A percentile compares a stretch with the other conserved stretches of the same genome.
These are phyloP conservation scores for Ophthalmolycus amberensis DNA, from an alignment of 2,113 vertebrate genomes.

Conservation along the genomic window DNA sequence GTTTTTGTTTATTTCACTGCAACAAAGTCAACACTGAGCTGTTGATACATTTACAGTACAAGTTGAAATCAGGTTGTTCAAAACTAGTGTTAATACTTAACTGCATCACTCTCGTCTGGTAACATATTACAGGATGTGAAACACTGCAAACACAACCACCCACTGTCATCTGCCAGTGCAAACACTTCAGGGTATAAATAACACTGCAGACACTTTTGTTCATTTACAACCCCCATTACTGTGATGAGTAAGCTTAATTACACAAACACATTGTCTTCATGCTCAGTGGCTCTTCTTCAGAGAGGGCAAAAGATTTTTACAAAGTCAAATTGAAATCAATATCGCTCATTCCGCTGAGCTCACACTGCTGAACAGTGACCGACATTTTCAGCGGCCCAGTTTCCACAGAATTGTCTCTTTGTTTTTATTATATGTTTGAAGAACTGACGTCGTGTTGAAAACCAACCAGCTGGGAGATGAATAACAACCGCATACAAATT, in stretches of 20 bases:
- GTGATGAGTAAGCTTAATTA: background rate
- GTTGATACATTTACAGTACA: background rate
- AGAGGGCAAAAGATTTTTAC: background rate
- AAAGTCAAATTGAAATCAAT: background rate
- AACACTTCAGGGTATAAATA: background rate
- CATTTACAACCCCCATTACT: background rate
- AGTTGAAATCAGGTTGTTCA: background rate
- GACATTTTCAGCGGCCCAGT: background rate
- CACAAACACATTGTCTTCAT: background rate
- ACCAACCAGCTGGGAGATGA: background rate
- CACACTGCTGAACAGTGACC: background rate
- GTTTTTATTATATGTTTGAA: no score
- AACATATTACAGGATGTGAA: background rate
- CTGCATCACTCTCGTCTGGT: background rate
- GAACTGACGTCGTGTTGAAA: background rate
- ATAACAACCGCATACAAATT: background rate
- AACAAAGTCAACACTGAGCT: background rate
- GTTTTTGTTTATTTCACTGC: slow-evolving; percentile 23
- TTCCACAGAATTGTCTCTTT: background rate
- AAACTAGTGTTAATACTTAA: slow-evolving; percentile 6
- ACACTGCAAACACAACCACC: background rate
- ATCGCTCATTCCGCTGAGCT: background rate
- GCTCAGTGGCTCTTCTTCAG: background rate
- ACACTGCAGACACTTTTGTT: background rate
- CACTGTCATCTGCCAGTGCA: background rate